Base-by-base conservation (phyloP, 2,888 invertebrate species). In the Eucera pruinosa region DNA sequence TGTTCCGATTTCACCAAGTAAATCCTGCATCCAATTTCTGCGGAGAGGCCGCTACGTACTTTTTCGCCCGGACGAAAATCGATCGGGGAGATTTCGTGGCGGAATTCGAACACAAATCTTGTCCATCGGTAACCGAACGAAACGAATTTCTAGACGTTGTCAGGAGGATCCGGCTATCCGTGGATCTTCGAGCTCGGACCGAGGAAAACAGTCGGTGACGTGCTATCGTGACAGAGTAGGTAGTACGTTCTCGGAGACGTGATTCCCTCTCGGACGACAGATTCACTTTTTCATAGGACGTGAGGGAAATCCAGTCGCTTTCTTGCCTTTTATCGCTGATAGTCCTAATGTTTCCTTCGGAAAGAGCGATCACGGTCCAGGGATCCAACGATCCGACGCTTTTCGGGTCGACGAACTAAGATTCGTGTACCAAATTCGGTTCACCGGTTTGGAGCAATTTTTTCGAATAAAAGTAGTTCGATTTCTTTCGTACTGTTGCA, bases 11-110 rank as follows among this genome's bases (percentile, higher is more conserved):
- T 74, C 69, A n/a, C 55, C 65, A 66, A 50, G 58, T 65, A 73
- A 78, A 83, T 83, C 83, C 71, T 77, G 83, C 81, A 80, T 82
- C 84, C 82, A 84, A 83, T 84, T 84, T 83, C 72, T 6, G 30
- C 78, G 57, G 48, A 66, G 67, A 73, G 60, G 15, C 52, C 27
- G 15, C 52, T 1, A 3, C 9, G 23, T 54, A 33, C 55, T 70
- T 62, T 55, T 72, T 68, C 52, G 48, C 41, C 27, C 55, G 36
- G 3, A 0, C 13, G 23, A 39, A 62, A 65, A 70, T 65, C 66
- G 84, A 81, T 81, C 60, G 74, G 13, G 71, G n/a, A n/a, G 78
- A 81, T 78, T 67, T 75, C 82, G 62, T 75, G 61, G 65, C 62
- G 60, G 75, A 79, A 78, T 79, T 84, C 84, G 71, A 84, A 81